Conservation (phyloP, 2,888 invertebrate genomes). For the Melanargia galathea region DNA sequence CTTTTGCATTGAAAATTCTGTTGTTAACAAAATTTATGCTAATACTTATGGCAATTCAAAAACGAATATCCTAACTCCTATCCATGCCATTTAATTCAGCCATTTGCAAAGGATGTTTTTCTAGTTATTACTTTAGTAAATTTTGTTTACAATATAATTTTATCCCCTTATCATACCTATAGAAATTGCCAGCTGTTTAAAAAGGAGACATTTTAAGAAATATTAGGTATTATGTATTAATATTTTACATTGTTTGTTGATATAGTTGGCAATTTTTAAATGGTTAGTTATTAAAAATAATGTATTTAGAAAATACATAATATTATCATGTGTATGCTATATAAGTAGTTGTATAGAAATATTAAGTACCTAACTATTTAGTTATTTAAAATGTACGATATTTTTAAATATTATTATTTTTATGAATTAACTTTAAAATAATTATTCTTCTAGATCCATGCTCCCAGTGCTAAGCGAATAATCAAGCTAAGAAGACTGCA, state of each 20-base stretch:
- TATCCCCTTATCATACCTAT: no score
- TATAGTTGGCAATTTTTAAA: neutral
- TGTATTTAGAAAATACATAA: neutral
- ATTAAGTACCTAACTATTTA: neutral
- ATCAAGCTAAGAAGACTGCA: conserved; percentile 82
- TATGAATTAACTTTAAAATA: conserved; percentile 31
- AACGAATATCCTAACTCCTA: no score
- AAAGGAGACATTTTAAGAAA: neutral
- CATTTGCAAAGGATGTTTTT: no score
- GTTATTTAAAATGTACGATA: conserved; percentile 13
- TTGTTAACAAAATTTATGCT: conserved; percentile 3
- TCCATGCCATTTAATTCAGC: no score
- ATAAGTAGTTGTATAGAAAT: neutral
- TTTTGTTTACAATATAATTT: neutral
- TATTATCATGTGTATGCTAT: neutral
- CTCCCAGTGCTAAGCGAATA: conserved; percentile 92
- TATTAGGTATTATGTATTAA: neutral
- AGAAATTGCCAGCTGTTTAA: no score
- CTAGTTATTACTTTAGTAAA: no score
- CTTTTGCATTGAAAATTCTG: conserved; percentile 2
- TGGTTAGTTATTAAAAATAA: neutral
- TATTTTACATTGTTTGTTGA: neutral
- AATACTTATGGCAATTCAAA: no score
- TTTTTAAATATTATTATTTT: conserved; percentile 19
- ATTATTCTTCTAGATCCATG: conserved; percentile 86